Base-by-base conservation (phyloP, 1,140 invertebrate genomes). In the Papilio aristodemus region DNA sequence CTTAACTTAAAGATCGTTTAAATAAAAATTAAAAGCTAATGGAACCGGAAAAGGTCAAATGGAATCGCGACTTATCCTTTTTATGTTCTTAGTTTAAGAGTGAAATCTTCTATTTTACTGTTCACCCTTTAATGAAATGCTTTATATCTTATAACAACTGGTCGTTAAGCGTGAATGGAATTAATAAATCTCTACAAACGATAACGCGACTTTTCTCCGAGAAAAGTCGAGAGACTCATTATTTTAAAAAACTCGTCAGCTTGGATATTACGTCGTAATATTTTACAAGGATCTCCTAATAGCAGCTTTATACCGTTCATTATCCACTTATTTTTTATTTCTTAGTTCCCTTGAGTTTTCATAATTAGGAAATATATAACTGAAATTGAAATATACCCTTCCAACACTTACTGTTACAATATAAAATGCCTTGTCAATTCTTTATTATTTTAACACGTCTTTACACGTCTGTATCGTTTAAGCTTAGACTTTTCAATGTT, bases 221-320 rank as follows among this genome's bases (percentile, higher is more conserved):
- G 46, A 54, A 54, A 54, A 54, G 19, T 54, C 46, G 46, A 54
- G 46, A 54, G 46, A 54, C 46, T 54, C 46, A 54, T 54, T 54
- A 54, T 54, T 54, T 54, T 22, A 54, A 54, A 19, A 54, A 54
- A 54, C 46, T 54, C 46, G 17, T 54, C 46, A 54, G 19, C 19
- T 25, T 54, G 22, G 46, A 54, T 46, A 46, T 54, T 25, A 54
- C 46, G 19, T 22, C 19, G 46, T 54, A 54, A 54, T 54, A 54
- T 54, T 54, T 54, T 54, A 25, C 46, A 22, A 54, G 46, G 19
- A 54, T 8, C 10, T 9, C 9, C 46, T 54, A 54, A 54, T 54
- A 54, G 46, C 19, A 54, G 46, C 46, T 54, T 22, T 22, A 50
- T 22, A 9, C 43, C 46, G 19, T 54, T 25, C 46, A 54, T 54